A percentile compares a stretch with the other conserved stretches of the same genome.
Evolutionary conservation across 2,113 vertebrate genomes (phyloP).

Genomic region (Brachirus orientalis): DNA sequence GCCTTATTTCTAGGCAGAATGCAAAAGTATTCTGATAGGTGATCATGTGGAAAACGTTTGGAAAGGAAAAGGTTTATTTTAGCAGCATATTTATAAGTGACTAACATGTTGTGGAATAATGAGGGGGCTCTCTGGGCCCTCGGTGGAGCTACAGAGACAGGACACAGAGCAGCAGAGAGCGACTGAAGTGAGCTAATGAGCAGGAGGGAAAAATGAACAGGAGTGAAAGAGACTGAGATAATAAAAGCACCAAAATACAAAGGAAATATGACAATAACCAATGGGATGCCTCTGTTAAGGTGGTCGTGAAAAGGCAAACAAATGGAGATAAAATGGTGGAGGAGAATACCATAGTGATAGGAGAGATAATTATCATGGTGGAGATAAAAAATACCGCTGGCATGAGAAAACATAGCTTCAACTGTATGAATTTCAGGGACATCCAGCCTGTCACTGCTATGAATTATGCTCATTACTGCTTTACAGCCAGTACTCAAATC

Average conservation of each 20-base stretch:
- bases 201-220: constrained; percentile 45
- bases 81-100: constrained; percentile 78
- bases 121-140: constrained; percentile 72
- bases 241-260: constrained; percentile 67
- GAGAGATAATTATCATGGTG: constrained; percentile 51
- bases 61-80: constrained; percentile 74
- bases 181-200: constrained; percentile 80
- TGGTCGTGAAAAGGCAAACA: constrained; percentile 48
- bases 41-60: constrained; percentile 58
- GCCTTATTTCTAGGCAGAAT: constrained; percentile 44
- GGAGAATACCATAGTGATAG: constrained; percentile 38
- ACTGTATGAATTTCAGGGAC: background rate
- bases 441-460: constrained; percentile 51
- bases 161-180: constrained; percentile 67
- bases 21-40: constrained; percentile 52
- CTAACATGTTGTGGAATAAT: constrained; percentile 80
- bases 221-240: constrained; percentile 27
- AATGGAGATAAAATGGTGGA: constrained; percentile 49
- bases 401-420: constrained; percentile 30
- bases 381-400: constrained; percentile 20
- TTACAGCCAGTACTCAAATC: constrained; percentile 59
- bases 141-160: constrained; percentile 69
- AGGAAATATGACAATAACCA: constrained; percentile 59
- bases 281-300: constrained; percentile 53
- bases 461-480: constrained; percentile 75